phyloP scores from a whole-genome alignment of 2,113 vertebrate genomes.

The Centropus bengalensis region DNA sequence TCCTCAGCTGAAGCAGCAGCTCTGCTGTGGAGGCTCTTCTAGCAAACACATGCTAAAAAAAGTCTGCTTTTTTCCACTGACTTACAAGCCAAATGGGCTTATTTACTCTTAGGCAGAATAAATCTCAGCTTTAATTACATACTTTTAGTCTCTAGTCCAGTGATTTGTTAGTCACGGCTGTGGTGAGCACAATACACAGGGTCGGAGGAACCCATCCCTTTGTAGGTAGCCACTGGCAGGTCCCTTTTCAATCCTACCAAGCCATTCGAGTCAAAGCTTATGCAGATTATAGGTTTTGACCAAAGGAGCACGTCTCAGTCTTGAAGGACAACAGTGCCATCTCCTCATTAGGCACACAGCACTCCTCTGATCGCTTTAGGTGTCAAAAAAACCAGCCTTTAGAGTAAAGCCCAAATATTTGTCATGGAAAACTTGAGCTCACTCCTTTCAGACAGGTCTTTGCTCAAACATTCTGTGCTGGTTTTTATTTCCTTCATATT shows the following conservation, averaged over 20 bases:
- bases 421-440: not conserved
- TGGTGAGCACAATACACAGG: conserved; percentile 30
- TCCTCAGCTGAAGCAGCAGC: not conserved
- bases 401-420: not conserved
- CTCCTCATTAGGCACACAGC: not conserved
- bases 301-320: not conserved
- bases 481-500: not conserved
- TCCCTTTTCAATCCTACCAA: not conserved
- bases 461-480: not conserved
- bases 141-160: conserved; percentile 67
- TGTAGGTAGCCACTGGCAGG: not conserved
- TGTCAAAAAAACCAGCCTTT: not conserved
- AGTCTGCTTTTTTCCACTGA: not conserved
- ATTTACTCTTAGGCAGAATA: not conserved
- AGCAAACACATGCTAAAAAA: not conserved
- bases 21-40: not conserved
- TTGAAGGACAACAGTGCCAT: not conserved
- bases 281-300: not conserved
- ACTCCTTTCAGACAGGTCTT: not conserved
- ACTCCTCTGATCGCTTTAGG: not conserved
- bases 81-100: not conserved
- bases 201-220: not conserved
- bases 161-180: conserved; percentile 52
- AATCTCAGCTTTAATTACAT: conserved; percentile 48
- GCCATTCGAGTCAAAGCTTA: not conserved